Percentiles rank a stretch among this genome's conserved stretches.
phyloP scores from a whole-genome alignment of 2,888 invertebrate species.

The Luperina nickerlii region DNA sequence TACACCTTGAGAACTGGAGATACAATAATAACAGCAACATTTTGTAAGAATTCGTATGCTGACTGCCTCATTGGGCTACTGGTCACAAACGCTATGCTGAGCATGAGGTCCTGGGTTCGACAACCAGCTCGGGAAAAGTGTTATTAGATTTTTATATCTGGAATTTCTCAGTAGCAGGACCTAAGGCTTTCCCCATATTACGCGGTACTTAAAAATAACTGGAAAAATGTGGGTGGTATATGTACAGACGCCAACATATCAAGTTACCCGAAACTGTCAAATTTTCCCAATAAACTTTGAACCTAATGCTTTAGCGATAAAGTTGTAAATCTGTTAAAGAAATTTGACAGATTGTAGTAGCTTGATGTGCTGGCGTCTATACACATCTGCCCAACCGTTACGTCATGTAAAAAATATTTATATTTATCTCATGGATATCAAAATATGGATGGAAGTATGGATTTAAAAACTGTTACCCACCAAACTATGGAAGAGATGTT shows the following conservation, averaged over 20 bases:
- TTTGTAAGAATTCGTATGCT: conserved; percentile 18
- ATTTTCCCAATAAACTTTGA: no score
- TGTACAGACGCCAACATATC: no score
- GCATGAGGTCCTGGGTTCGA: not conserved
- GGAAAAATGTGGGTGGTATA: no score
- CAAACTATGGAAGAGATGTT: not conserved
- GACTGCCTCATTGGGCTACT: not conserved
- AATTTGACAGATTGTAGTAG: no score
- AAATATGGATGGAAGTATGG: not conserved
- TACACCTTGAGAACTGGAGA: conserved; percentile 46
- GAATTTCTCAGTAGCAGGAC: no score
- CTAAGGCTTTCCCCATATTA: no score
- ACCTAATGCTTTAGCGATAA: no score
- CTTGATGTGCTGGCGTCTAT: no score
- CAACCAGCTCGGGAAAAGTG: not conserved
- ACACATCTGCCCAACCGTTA: no score
- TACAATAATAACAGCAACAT: conserved; percentile 11
- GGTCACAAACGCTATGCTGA: not conserved
- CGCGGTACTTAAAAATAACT: no score
- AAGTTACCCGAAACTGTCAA: no score
- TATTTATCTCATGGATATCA: not conserved
- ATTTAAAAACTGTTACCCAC: not conserved
- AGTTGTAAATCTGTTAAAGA: no score
- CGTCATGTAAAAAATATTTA: not conserved
- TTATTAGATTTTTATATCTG: not conserved